Evolutionary conservation across 1,140 invertebrate species (phyloP), one percentile per base, ranked within the genome.

Genomic region (Sarcophaga bullata): DNA sequence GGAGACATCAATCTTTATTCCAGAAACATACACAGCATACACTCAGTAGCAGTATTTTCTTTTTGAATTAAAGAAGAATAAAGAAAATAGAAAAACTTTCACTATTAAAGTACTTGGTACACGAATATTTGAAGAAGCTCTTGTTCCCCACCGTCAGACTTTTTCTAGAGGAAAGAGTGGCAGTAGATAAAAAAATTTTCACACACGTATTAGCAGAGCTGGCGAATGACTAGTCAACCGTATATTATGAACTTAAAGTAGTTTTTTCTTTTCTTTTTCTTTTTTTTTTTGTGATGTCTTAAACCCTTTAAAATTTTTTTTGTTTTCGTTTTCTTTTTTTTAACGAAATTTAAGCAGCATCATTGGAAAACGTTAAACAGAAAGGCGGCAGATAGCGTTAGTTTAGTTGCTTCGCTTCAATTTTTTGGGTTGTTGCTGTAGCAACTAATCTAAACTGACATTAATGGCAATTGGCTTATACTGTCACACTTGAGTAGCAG

Each of bases 381-480:
- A 15, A 13, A 15, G n/a, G 13, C 54, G n/a, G 13, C 54, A n/a
- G n/a, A n/a, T n/a, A 58, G 13, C 7, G 15, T 13, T 58, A 58
- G 54, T 58, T 58, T 58, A 58, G 54, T 58, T 37, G 1, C 25
- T 37, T 37, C 25, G n/a, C 25, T 4, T 37, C 25, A 37, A 37
- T 37, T 37, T n/a, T 37, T 37, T 37, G 25, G 25, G 13, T n/a
- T 62, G n/a, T 68, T 19, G 75, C 17, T 49, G 25, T n/a, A 50
- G 75, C 49, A 78, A 78, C n/a, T 78, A 78, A 78, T 78, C 75
- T 78, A 78, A 50, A 48, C 75, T 78, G 75, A 78, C 75, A 78
- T 48, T 78, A 78, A 78, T 78, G 75, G 52, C 75, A 78, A 78
- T 78, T 78, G 75, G 75, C 75, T 78, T 78, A 78, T 17, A 78